Evolutionary conservation across 2,888 invertebrate species (phyloP), one percentile per base, ranked within the genome.

Genomic region (Eupithecia subfuscata): DNA sequence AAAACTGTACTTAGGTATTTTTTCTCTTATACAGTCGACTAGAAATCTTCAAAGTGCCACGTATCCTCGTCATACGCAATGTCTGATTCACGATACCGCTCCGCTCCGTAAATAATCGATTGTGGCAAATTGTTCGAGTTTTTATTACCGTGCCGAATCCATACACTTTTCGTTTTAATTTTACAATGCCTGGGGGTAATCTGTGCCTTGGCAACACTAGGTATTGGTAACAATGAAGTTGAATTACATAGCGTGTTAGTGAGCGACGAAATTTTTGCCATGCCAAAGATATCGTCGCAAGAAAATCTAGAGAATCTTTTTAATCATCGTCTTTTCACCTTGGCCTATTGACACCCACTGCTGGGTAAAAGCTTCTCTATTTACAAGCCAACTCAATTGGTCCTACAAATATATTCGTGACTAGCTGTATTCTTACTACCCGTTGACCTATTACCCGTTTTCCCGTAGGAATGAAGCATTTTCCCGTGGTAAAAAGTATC

Each of bases 61-160:
- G 22, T 60, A 60, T 60, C 56, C 30, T 25, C 60, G 60, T 30
- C 64, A 64, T 22, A 30, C 64, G 64, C 34, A 34, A 64, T 18
- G 16, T 25, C 68, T 68, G 68, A 68, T 45, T 68, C 68, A 68
- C 68, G 25, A 67, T 0, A 65, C 16, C 34, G 30, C n/a, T 25
- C 8, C 9, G 43, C 43, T 45, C 74, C 82, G 86, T 82, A 84
- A 85, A 81, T 83, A 91, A 91, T 91, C 87, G 87, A 88, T 89
- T 88, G 85, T 84, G 80, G 83, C 77, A 86, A 89, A 89, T 88
- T 87, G 87, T 83, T 83, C 84, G 83, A 80, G 83, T 85, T 85
- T 89, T 87, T 87, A 89, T 87, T 81, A 80, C 86, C 85, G 84
- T 85, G 83, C 77, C 90, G 79, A 89, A 91, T 90, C 81, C 79